Base-by-base conservation (phyloP, 2,888 invertebrate species). In the Netelia fuscicornis region DNA sequence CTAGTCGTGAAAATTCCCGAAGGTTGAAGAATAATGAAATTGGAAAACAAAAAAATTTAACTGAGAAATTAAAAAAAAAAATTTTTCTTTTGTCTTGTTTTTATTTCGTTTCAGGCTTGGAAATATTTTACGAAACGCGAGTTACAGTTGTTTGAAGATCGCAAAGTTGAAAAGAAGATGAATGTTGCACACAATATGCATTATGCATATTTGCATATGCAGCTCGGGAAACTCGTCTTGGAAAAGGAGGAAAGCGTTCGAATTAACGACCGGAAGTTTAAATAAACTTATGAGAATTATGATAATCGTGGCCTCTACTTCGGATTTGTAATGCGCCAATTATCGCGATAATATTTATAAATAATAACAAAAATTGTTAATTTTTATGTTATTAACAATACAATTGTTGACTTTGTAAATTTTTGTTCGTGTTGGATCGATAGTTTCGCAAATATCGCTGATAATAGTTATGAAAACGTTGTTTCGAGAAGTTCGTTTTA, bases 211-310 rank as follows among this genome's bases (percentile, higher is more conserved):
- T 81, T 72, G 20, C 76, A 70, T 76, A 67, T 64, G 56, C 10
- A 76, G 37, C 62, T 30, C 58, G 30, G 52, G 74, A 75, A 56
- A 75, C 52, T 23, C 17, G 20, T 48, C 42, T 10, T 56, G 71
- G 37, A 37, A 37, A 37, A 11, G 74, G 64, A 76, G 13, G 54
- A 13, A 37, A 75, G 71, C 67, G 52, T 67, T 60, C 44, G 67
- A 65, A 37, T 62, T 81, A 74, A 84, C 64, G 72, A 85, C 81
- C 78, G 84, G 84, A 85, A 85, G 70, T 62, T 74, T 11, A 67
- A 81, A 75, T 78, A 78, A 81, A 81, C 78, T 68, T 74, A 65
- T 78, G 78, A 85, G 81, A 81, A 78, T 81, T 79, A 81, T 81
- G 78, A 78, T 85, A 81, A 85, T 81, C 62, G 25, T 30, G 78